Evolutionary conservation across 2,113 vertebrate species (phyloP), one percentile per base, ranked within the genome.

Genomic region (human (Homo sapiens)): DNA sequence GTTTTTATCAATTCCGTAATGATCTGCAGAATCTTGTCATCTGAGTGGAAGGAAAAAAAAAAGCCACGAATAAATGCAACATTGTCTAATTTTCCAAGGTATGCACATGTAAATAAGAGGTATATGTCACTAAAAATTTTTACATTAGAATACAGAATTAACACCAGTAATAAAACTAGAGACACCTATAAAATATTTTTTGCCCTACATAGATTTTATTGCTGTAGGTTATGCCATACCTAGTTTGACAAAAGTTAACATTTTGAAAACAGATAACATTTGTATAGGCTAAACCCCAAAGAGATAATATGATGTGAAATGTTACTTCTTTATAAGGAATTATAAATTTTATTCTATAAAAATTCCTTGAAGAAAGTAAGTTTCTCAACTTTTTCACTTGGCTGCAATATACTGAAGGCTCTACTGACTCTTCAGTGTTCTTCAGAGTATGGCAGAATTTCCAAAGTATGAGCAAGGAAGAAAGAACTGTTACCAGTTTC

Each of bases 1-100:
- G 98, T 99, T 98, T 99, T 99, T 96, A 99, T 99, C 98, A 99
- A 97, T 97, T 99, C 99, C 88, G 99, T 99, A 97, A 99, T 99
- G 94, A 99, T 97, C 75, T 99, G 98, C 64, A 99, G 99, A 96
- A 99, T 99, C 96, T 98, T 99, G 97, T 99, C 99, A 98, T 99
- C 99, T 99, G 97, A 83, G 48, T 76, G 30, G 89, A 93, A 96
- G 76, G 76, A 81, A 93, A 90, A 83, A 89, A 98, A 88, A 97
- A 68, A 97, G 97, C 0, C 72, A 76, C 83, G 61, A 97, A 64
- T 73, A 76, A 90, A 55, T 87, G 66, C 35, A 84, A 89, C 52
- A 89, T 20, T 61, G 45, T 70, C 43, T 75, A 17, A 91, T 57
- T 82, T 73, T 89, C 52, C 35, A 95, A 27, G n/a, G 48, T 57